A percentile compares a stretch with the other conserved stretches of the same genome.
Evolutionary conservation across 2,113 vertebrate species (phyloP).

Genomic region (Emydura subglobosa): DNA sequence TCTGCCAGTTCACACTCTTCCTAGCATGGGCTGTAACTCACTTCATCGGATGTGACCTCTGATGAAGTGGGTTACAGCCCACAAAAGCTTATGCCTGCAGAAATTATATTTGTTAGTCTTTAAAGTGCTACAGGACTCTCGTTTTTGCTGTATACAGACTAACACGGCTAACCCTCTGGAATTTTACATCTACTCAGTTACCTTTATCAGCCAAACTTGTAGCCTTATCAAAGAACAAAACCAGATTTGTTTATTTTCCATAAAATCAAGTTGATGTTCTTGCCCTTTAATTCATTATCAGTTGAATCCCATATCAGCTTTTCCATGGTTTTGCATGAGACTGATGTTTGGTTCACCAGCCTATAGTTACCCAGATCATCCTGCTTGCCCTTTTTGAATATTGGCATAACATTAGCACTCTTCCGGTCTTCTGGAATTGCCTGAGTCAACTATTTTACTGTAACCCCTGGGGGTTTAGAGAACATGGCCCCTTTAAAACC

Average conservation of each 20-base stretch:
- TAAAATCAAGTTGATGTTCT: background rate
- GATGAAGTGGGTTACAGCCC: too few species aligned
- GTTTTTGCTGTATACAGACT: too few species aligned
- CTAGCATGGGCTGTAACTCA: background rate
- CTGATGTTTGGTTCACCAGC: conserved; percentile 58
- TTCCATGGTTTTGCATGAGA: background rate
- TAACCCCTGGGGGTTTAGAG: too few species aligned
- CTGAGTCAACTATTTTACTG: too few species aligned
- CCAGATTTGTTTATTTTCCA: background rate
- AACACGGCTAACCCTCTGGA: too few species aligned
- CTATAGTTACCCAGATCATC: conserved; percentile 51
- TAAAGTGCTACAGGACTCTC: too few species aligned
- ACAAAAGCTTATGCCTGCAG: too few species aligned
- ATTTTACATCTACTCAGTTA: background rate
- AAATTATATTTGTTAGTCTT: too few species aligned
- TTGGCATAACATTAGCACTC: background rate
- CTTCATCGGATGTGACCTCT: too few species aligned
- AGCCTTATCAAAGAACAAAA: conserved; percentile 47
- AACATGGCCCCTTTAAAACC: too few species aligned
- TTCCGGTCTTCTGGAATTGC: too few species aligned
- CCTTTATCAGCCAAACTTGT: conserved; percentile 39
- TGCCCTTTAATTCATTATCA: conserved; percentile 55
- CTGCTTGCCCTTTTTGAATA: conserved; percentile 12
- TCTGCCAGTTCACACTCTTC: background rate
- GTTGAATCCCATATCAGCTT: conserved; percentile 30